These are phyloP conservation scores for Myripristis murdjan DNA, from an alignment of 2,797 vertebrate species.

Conservation along the genomic window DNA sequence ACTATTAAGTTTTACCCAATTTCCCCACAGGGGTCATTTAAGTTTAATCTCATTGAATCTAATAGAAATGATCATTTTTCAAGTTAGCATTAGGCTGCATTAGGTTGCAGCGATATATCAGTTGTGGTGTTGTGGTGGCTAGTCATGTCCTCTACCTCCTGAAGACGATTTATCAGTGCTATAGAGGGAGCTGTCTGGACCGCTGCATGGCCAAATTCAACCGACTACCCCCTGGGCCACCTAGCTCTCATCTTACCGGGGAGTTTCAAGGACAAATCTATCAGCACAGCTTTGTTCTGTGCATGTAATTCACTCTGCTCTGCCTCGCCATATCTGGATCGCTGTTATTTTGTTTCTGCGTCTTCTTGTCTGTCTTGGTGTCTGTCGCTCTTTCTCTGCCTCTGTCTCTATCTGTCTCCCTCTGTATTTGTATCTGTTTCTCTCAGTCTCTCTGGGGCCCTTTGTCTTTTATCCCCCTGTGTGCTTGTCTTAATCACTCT, in stretches of 20 bases:
- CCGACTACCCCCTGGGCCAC: not conserved
- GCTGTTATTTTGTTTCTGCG: constrained; percentile 21
- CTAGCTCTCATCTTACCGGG: not conserved
- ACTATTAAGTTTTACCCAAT: too few relatives aligned
- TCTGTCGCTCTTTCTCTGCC: constrained; percentile 10
- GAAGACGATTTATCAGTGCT: constrained; percentile 14
- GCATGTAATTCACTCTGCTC: constrained; percentile 25
- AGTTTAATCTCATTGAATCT: too few relatives aligned
- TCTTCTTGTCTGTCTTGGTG: too few relatives aligned
- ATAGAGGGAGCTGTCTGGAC: constrained; percentile 23
- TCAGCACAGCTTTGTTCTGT: constrained; percentile 36
- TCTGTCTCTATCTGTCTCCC: not conserved
- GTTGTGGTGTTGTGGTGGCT: too few relatives aligned
- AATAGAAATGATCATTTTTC: too few relatives aligned
- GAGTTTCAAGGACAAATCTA: not conserved
- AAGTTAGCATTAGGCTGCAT: too few relatives aligned
- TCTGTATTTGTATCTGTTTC: constrained; percentile 15
- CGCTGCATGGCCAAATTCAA: constrained; percentile 10
- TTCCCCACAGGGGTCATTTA: too few relatives aligned
- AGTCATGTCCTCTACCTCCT: not conserved
- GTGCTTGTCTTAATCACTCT: constrained; percentile 29
- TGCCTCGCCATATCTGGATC: constrained; percentile 20
- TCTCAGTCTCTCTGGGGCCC: constrained; percentile 26
- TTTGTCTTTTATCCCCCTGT: constrained; percentile 31
- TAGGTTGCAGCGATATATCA: too few relatives aligned